Base-by-base conservation (phyloP, 2,888 invertebrate species). In the Keiferia lycopersicella region DNA sequence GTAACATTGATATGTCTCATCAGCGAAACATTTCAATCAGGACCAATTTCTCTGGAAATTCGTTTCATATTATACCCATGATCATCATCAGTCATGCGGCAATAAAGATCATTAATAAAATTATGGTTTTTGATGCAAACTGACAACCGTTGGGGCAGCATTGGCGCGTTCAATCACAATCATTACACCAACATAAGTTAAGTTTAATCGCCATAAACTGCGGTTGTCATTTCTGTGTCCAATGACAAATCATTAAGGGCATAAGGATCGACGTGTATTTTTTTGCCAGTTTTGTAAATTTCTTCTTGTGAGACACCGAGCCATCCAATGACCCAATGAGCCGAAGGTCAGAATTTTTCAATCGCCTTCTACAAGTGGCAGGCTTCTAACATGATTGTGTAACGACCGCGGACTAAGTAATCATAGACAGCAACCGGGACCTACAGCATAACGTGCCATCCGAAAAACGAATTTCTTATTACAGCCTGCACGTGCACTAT, bases 151-250 rank as follows among this genome's bases (percentile, higher is more conserved):
- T 60, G 22, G 39, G 38, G 53, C 39, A 16, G 58, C 30, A 48
- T 50, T 50, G 63, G 53, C 26, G 30, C 53, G 53, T 60, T 53
- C 53, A 60, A 64, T 64, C 62, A 62, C 45, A 26, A 39, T 51
- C 51, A 51, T 59, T 65, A 65, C 41, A 41, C 61, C 61, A 50
- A 61, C 34, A 61, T 41, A 58, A 50, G 20, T 38, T 41, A 60
- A 61, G 38, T 64, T 51, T 50, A 60, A 59, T 62, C 45, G 57
- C 34, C 26, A 34, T 39, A 30, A 22, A 38, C 51, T 58, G 53
- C 39, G 56, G 45, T 62, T 56, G 66, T 69, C 67, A 69, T 61
- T 67, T 67, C 66, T 61, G 64, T 62, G 67, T 69, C 67, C 59
- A 69, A 67, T 67, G 53, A 61, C 50, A n/a, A 38, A 59, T 62